Conservation (phyloP, 2,797 vertebrate species). For the Manis pentadactyla region DNA sequence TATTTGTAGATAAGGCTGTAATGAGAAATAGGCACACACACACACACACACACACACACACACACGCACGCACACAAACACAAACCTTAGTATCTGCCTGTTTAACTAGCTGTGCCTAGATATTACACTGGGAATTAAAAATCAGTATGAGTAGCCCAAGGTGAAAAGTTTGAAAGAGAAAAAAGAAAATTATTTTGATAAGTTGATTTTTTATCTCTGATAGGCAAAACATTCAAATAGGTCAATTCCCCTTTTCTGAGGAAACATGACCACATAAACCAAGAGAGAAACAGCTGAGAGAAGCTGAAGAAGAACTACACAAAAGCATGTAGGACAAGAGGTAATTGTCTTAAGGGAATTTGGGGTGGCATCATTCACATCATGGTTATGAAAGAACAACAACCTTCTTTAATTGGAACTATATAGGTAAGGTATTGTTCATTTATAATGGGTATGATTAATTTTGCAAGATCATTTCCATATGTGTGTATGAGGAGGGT, state of each 20-base stretch:
- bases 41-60: neutral
- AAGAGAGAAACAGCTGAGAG: neutral
- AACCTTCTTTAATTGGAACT: neutral
- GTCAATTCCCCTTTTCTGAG: neutral
- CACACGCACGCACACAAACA: neutral
- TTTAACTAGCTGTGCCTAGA: neutral
- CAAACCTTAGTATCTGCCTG: neutral
- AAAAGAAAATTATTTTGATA: neutral
- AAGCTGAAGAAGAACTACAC: neutral
- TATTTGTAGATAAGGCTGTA: neutral
- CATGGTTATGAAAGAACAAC: neutral
- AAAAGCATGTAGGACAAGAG: neutral
- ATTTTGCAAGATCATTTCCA: neutral
- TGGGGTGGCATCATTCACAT: neutral
- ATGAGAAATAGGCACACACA: neutral
- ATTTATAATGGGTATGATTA: neutral
- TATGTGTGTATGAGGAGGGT: neutral
- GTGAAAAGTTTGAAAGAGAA: neutral
- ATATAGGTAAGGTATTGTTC: neutral
- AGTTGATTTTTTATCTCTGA: neutral
- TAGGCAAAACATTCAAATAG: neutral
- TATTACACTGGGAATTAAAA: constrained; percentile 14
- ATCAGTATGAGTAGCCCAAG: neutral
- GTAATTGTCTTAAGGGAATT: neutral
- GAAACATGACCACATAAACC: neutral